phyloP scores from a whole-genome alignment of 2,888 invertebrate species.

The Hyppa rectilinea region DNA sequence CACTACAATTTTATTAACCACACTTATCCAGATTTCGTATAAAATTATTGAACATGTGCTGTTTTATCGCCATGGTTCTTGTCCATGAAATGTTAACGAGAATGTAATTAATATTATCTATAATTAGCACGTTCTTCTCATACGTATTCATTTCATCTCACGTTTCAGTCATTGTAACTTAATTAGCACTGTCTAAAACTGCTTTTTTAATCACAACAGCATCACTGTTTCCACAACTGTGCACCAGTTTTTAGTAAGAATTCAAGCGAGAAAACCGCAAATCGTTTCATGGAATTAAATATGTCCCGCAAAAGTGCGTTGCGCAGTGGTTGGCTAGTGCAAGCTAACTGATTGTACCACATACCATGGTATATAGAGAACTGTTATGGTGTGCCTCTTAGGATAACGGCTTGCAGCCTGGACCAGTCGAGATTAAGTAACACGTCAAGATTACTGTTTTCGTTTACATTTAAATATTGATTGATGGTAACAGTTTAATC shows the following conservation, averaged over 20 bases:
- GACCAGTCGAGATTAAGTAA: constrained; percentile 59
- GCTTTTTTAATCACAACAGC: background rate
- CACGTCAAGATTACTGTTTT: constrained; percentile 51
- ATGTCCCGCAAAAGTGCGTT: constrained; percentile 66
- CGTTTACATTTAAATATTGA: constrained; percentile 39
- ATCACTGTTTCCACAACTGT: constrained; percentile 16
- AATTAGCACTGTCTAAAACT: background rate
- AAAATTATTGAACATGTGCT: constrained; percentile 35
- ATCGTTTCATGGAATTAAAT: constrained; percentile 53
- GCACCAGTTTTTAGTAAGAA: constrained; percentile 27
- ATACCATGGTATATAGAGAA: constrained; percentile 72
- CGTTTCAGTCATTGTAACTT: constrained; percentile 13
- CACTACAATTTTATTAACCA: constrained; percentile 38
- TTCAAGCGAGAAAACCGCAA: constrained; percentile 45
- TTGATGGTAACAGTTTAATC: constrained; percentile 35
- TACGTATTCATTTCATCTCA: constrained; percentile 9
- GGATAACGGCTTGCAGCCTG: constrained; percentile 74
- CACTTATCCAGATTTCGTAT: constrained; percentile 48
- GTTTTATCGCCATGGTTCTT: constrained; percentile 50
- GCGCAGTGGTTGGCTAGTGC: constrained; percentile 62
- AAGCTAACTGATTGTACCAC: constrained; percentile 76
- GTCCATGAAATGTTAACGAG: constrained; percentile 32
- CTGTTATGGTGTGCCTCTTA: constrained; percentile 74
- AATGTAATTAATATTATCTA: constrained; percentile 21
- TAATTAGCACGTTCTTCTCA: constrained; percentile 11